phyloP scores from a whole-genome alignment of 2,797 vertebrate genomes.

The Myiotriccus ornatus region DNA sequence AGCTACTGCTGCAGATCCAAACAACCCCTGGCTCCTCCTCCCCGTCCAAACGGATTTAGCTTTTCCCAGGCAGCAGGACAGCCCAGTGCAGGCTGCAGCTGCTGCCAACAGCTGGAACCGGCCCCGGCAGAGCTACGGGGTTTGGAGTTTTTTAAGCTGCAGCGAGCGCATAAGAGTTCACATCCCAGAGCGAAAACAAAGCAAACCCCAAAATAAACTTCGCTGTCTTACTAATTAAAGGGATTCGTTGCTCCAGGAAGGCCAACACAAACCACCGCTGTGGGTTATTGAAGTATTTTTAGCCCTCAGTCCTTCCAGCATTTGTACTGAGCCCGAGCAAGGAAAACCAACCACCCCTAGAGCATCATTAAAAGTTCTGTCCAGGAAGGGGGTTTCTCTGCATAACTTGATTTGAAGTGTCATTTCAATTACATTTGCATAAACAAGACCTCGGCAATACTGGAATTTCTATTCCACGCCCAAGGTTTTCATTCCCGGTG shows the following conservation, averaged over 20 bases:
- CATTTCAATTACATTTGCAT: background rate
- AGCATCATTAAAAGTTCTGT: background rate
- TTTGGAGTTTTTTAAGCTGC: background rate
- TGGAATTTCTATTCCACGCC: background rate
- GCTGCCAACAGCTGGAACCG: constrained; percentile 18
- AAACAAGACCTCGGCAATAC: background rate
- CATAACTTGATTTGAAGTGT: background rate
- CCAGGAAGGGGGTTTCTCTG: background rate
- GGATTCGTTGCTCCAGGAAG: background rate
- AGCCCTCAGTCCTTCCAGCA: background rate
- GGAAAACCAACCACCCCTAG: rapidly evolving
- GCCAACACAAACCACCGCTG: constrained; percentile 17
- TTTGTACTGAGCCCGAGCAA: background rate
- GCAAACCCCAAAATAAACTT: constrained; percentile 43
- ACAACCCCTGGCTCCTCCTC: background rate
- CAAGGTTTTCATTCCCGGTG: background rate
- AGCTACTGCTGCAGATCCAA: background rate
- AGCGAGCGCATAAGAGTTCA: background rate
- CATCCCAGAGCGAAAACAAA: constrained; percentile 13
- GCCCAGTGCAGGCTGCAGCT: background rate
- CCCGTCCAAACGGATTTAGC: rapidly evolving
- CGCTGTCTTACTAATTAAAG: constrained; percentile 32
- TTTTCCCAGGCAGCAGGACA: background rate
- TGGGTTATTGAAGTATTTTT: background rate
- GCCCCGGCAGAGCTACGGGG: background rate